These are phyloP conservation scores for Drosophila infuscata DNA, from an alignment of 2,888 invertebrate genomes.

Conservation along the genomic window DNA sequence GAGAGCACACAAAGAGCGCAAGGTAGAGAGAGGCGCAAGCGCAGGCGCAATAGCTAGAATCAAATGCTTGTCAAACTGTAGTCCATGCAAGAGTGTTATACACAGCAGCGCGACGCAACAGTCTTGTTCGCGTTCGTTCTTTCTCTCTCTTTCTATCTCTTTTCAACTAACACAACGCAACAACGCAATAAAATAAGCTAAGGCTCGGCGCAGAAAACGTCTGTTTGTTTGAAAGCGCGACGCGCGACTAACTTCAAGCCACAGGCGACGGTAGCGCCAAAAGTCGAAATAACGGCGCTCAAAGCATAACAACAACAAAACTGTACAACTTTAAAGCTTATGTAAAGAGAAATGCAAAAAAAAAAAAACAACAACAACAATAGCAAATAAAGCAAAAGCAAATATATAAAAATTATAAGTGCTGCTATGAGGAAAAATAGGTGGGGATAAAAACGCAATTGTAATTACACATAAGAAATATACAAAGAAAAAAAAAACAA, in stretches of 20 bases:
- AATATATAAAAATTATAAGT: slow-evolving; percentile 40
- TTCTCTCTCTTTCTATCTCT: slow-evolving; percentile 1
- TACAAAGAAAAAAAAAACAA: slow-evolving; percentile 4
- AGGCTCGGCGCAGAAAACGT: slow-evolving; percentile 54
- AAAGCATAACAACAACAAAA: slow-evolving; percentile 25
- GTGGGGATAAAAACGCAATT: slow-evolving; percentile 55
- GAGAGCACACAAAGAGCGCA: background rate
- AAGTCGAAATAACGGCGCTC: slow-evolving; percentile 34
- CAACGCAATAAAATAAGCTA: slow-evolving; percentile 8
- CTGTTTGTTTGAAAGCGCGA: slow-evolving; percentile 68
- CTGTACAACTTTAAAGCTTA: slow-evolving; percentile 52
- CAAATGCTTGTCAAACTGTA: slow-evolving; percentile 57
- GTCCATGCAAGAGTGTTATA: slow-evolving; percentile 57
- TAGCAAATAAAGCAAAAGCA: slow-evolving; percentile 21
- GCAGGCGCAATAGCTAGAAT: slow-evolving; percentile 27
- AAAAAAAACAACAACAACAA: slow-evolving; percentile 19
- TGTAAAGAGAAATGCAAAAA: slow-evolving; percentile 70
- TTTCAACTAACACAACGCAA: slow-evolving; percentile 3
- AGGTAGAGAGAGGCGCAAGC: slow-evolving; percentile 39
- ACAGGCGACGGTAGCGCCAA: slow-evolving; percentile 41
- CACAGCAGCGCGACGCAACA: slow-evolving; percentile 17
- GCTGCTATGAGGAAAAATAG: slow-evolving; percentile 51
- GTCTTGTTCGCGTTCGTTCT: slow-evolving; percentile 3
- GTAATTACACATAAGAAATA: slow-evolving; percentile 50
- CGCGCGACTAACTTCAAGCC: slow-evolving; percentile 71